These are phyloP conservation scores for Aphrophora alni DNA, from an alignment of 2,888 invertebrate species.

Conservation along the genomic window DNA sequence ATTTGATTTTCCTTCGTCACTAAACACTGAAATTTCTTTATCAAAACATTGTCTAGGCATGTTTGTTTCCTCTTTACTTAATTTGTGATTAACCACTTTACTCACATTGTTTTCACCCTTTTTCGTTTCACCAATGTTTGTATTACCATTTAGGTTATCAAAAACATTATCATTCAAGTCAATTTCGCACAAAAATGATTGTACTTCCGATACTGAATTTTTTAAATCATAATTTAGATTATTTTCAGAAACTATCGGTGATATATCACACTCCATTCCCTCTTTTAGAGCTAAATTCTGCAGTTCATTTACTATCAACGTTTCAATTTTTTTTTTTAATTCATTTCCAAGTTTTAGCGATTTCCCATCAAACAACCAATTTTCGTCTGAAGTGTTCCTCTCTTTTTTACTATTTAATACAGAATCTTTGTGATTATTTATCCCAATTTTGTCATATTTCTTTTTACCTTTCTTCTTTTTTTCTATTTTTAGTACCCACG, in stretches of 20 bases:
- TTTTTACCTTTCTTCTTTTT: not conserved
- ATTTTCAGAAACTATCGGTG: not conserved
- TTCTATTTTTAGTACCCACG: not conserved
- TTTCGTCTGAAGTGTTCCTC: not conserved
- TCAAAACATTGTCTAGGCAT: not conserved
- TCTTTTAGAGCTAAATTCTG: conserved; percentile 32
- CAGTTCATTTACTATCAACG: conserved; percentile 28
- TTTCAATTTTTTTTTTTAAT: conserved; percentile 26
- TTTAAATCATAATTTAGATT: not conserved
- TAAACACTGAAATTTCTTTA: not conserved
- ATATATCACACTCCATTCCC: conserved; percentile 31
- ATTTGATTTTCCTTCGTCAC: not conserved
- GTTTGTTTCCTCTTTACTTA: not conserved
- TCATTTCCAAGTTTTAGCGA: not conserved
- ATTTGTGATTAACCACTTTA: not conserved
- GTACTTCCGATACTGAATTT: conserved; percentile 10
- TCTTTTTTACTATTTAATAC: not conserved
- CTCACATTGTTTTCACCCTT: not conserved
- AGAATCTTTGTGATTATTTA: not conserved
- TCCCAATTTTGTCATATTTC: not conserved
- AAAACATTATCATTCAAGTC: conserved; percentile 18
- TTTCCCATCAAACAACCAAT: conserved; percentile 9
- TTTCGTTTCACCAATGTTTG: not conserved
- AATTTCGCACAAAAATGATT: conserved; percentile 28
- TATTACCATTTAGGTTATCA: not conserved